Base-by-base conservation (phyloP, 2,888 invertebrate genomes). In the Cataglyphis altisquamis region DNA sequence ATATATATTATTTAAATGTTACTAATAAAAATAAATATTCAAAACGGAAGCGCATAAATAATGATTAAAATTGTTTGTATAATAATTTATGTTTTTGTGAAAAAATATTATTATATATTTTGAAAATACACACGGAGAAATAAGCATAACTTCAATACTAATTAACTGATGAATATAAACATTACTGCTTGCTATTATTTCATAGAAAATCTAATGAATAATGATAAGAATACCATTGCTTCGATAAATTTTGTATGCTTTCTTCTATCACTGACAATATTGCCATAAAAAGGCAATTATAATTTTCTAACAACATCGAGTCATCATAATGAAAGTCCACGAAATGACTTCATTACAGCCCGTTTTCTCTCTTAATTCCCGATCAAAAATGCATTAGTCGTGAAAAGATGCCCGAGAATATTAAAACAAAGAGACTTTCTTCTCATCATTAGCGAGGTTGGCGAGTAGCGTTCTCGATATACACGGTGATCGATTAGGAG, bases 381-480 rank as follows among this genome's bases (percentile, higher is more conserved):
- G 66, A 70, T 48, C 18, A 9, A 52, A 68, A 45, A 66, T 60
- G 32, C 36, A 21, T 70, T 55, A n/a, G 25, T 60, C 29, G 60
- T 18, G 45, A 57, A 60, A 21, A 36, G 21, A 10, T n/a, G 36
- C 12, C 6, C 29, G 55, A 45, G 39, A 29, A 68, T 60, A 68
- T 67, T 21, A 57, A 77, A 52, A 55, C 21, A 41, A 29, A 68
- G 39, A 67, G 70, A 64, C 55, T 87, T 84, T 83, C 75, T 70
- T 84, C 55, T 66, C 45, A 12, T 12, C 57, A 10, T 52, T 18
- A 41, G 41, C 3, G 41, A 18, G 15, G 6, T 29, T 62, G 78
- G 86, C 66, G 74, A 89, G 75, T 68, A 55, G 25, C 66, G n/a
- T 48, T 39, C 68, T 73, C 74, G 32, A 82, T 74, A 75, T 77